Evolutionary conservation across 2,797 vertebrate genomes (phyloP).

Genomic region (Rousettus madagascariensis): DNA sequence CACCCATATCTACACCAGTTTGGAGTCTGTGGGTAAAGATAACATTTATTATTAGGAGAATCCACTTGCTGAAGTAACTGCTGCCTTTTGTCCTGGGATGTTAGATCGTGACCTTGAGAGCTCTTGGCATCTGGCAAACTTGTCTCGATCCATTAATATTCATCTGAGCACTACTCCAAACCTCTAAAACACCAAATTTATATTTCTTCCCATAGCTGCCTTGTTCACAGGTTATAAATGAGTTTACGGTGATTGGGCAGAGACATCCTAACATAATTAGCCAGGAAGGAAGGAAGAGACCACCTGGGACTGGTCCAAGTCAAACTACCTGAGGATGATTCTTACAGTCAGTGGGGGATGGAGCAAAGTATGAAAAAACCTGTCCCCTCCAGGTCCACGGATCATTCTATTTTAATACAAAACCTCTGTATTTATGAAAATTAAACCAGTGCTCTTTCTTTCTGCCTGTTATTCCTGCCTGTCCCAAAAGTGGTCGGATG

Average conservation of each 20-base stretch:
- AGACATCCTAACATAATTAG: background rate
- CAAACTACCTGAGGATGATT: background rate
- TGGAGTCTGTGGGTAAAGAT: background rate
- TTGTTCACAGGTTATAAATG: background rate
- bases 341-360: background rate
- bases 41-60: background rate
- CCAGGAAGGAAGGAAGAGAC: background rate
- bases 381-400: background rate
- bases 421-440: background rate
- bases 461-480: background rate
- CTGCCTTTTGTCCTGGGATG: background rate
- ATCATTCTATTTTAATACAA: background rate
- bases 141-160: background rate
- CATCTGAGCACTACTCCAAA: background rate
- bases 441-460: background rate
- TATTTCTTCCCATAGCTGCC: background rate
- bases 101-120: conserved; percentile 17
- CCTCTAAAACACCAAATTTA: background rate
- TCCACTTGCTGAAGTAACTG: background rate
- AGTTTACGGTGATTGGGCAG: background rate
- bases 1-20: background rate
- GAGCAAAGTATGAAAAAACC: background rate
- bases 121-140: conserved; percentile 1
- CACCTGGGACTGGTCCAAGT: background rate
- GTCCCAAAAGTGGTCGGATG: background rate